Evolutionary conservation across 2,113 vertebrate species (phyloP), one percentile per base, ranked within the genome.

Genomic region (Arothron firmamentum): DNA sequence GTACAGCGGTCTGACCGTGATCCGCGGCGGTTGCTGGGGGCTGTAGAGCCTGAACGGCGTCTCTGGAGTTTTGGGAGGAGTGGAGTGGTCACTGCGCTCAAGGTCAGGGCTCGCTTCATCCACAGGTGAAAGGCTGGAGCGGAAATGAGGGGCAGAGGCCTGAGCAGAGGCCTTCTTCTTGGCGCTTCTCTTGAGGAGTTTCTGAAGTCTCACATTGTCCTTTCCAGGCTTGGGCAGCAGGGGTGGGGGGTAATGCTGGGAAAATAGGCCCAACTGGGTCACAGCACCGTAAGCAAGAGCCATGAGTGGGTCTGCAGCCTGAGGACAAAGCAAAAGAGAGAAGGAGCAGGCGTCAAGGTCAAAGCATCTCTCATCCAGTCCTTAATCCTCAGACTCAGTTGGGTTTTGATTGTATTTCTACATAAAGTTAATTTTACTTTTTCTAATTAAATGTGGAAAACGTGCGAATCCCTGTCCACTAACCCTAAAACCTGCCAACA

Each of bases 171-270:
- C 59, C 1, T 90, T 94, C 78, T 90, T 96, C 80, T 91, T 92
- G 15, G 94, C 92, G 0, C 84, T 89, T 78, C 92, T 94, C 74
- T 93, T 94, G 70, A 97, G 86, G 21, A 98, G 89, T 21, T 89
- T 93, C 87, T 94, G 95, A 50, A 99, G 91, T 2, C 90, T 81
- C 17, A 87, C 65, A 52, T 96, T 97, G 87, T 96, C 94, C 63
- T 95, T 97, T 20, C 92, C 83, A 0, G 96, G 96, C 76, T 98
- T 99, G 38, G 96, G 96, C 1, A 93, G 83, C 69, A 95, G 86
- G 4, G 94, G 92, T 1, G 95, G 95, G 15, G 90, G 89, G 6
- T 89, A 88, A 68, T 89, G 92, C 75, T 67, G 90, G 85, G 64
- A 67, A 73, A 50, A 78, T 82, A 91, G 80, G 61, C 77, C 76